Conservation (phyloP, 2,113 vertebrate genomes). For the Potamarius usumacintae region DNA sequence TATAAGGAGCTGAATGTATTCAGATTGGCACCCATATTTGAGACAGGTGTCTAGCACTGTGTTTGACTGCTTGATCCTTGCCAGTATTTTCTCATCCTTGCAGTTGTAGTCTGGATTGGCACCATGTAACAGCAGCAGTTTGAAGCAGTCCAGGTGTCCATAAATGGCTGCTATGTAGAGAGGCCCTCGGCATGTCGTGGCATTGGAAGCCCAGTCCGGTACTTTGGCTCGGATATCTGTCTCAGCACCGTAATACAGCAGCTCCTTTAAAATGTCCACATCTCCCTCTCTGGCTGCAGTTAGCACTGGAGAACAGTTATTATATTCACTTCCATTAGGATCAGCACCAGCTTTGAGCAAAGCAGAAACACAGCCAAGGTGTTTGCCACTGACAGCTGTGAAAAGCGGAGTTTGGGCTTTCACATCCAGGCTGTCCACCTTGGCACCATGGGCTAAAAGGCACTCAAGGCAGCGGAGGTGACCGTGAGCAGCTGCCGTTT, state of each 20-base stretch:
- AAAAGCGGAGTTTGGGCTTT: conserved; percentile 80
- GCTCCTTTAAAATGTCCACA: conserved; percentile 75
- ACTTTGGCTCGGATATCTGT: conserved; percentile 76
- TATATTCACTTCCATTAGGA: conserved; percentile 83
- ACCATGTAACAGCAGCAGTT: conserved; percentile 80
- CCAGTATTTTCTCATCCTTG: conserved; percentile 62
- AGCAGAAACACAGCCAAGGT: conserved; percentile 71
- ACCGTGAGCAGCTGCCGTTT: conserved; percentile 81
- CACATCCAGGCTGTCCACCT: conserved; percentile 73
- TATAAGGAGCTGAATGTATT: conserved; percentile 85
- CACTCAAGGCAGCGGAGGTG: conserved; percentile 78
- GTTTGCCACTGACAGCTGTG: conserved; percentile 72
- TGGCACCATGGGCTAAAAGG: conserved; percentile 82
- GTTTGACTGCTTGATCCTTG: conserved; percentile 71
- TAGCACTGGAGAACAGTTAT: conserved; percentile 88
- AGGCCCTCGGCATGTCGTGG: conserved; percentile 82
- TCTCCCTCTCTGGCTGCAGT: conserved; percentile 84
- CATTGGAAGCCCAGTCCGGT: conserved; percentile 79
- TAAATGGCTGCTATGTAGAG: conserved; percentile 88
- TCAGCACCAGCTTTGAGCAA: conserved; percentile 77
- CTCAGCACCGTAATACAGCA: conserved; percentile 79
- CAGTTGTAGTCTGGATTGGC: conserved; percentile 81
- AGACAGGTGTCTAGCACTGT: conserved; percentile 79
- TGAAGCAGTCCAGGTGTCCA: conserved; percentile 89
- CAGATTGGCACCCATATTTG: conserved; percentile 70